These are phyloP conservation scores for Cyrtodaria siliqua DNA, from an alignment of 2,888 invertebrate species.

Conservation along the genomic window DNA sequence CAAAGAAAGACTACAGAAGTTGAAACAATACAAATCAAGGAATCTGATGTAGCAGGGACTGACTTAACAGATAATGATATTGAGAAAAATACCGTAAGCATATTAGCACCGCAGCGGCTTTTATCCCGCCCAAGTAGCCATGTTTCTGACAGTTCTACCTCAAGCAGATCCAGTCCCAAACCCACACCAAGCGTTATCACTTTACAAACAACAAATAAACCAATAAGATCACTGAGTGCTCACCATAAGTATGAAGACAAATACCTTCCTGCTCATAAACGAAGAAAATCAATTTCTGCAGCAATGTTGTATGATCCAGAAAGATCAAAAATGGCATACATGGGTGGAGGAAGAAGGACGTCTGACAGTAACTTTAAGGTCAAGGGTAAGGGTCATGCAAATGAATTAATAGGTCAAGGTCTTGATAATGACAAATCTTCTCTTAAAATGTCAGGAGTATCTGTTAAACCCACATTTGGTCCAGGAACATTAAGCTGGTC, in stretches of 20 bases:
- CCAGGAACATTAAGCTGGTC: slow-evolving; percentile 2
- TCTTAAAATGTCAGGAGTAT: not conserved
- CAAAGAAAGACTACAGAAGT: not conserved
- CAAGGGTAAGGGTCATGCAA: no score
- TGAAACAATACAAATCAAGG: not conserved
- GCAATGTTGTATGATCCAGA: slow-evolving; percentile 7
- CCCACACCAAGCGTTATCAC: slow-evolving; percentile 3
- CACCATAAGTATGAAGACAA: no score
- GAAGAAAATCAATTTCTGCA: slow-evolving; percentile 1
- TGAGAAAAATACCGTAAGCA: not conserved
- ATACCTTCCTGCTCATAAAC: not conserved
- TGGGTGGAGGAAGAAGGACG: slow-evolving; percentile 2
- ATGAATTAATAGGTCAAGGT: no score
- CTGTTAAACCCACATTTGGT: not conserved
- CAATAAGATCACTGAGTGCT: no score
- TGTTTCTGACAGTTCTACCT: slow-evolving; percentile 3
- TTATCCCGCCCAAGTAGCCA: not conserved
- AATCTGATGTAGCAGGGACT: not conserved
- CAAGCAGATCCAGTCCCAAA: slow-evolving; percentile 4
- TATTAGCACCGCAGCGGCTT: no score
- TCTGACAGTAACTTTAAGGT: not conserved
- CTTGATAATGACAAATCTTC: no score
- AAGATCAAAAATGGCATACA: not conserved
- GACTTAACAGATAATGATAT: not conserved
- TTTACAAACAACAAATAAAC: not conserved